Percentiles rank a stretch among this genome's conserved stretches.
These are phyloP conservation scores for Hecatera dysodea DNA, from an alignment of 2,888 invertebrate species.

Conservation along the genomic window DNA sequence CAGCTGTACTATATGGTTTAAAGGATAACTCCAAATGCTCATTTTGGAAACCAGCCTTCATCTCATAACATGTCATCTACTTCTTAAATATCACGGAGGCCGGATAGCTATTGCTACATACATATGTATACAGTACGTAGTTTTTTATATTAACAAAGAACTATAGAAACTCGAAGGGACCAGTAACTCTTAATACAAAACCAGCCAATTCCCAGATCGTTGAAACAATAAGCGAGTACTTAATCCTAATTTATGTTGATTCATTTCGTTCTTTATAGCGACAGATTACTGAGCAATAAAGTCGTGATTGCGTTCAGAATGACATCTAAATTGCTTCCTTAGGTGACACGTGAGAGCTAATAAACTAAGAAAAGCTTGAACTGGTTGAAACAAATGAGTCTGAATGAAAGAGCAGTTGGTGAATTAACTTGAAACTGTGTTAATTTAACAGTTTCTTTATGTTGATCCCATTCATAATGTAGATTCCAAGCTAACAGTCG, in stretches of 20 bases:
- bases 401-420: slow-evolving; percentile 6
- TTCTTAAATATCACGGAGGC: background rate
- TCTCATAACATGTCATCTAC: background rate
- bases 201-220: slow-evolving; percentile 34
- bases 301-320: slow-evolving; percentile 59
- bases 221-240: slow-evolving; percentile 47
- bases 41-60: background rate
- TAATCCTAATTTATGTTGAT: slow-evolving; percentile 67
- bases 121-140: background rate
- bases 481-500: no score
- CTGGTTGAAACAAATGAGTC: slow-evolving; percentile 5
- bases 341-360: slow-evolving; percentile 40
- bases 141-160: background rate
- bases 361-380: slow-evolving; percentile 36
- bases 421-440: background rate
- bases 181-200: slow-evolving; percentile 17
- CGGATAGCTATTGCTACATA: no score
- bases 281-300: slow-evolving; percentile 63
- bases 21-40: no score
- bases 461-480: no score
- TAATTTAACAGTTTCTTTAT: no score
- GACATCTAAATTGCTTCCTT: slow-evolving; percentile 59
- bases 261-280: slow-evolving; percentile 53
- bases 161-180: background rate
- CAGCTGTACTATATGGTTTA: no score